phyloP scores from a whole-genome alignment of 2,113 vertebrate genomes.

The Vanacampus margaritifer region DNA sequence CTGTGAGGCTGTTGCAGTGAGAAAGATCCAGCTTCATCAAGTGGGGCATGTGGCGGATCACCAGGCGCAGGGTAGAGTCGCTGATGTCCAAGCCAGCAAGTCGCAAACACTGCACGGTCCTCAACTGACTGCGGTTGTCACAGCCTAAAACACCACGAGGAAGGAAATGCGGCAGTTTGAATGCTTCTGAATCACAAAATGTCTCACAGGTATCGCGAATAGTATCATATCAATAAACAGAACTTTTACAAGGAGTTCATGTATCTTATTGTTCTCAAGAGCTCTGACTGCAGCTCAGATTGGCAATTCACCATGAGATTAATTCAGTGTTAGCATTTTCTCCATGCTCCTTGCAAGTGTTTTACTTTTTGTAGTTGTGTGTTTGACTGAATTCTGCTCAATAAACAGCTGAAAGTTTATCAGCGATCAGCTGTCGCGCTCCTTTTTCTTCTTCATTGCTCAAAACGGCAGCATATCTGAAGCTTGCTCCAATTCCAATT shows the following conservation, averaged over 20 bases:
- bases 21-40: conserved; percentile 93
- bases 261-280: neutral
- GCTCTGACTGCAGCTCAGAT: neutral
- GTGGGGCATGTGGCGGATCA: conserved; percentile 96
- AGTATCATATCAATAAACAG: too few relatives aligned
- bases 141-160: conserved; percentile 73
- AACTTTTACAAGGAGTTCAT: neutral
- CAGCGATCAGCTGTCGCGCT: neutral
- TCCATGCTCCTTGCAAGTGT: neutral
- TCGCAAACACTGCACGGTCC: conserved; percentile 90
- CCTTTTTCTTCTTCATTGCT: neutral
- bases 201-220: neutral
- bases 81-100: conserved; percentile 93
- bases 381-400: neutral
- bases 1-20: conserved; percentile 90
- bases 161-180: neutral
- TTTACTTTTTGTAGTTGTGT: neutral
- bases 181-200: neutral
- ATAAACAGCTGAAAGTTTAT: neutral
- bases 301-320: too few relatives aligned
- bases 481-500: neutral
- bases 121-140: conserved; percentile 94
- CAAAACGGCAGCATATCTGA: neutral
- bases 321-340: neutral
- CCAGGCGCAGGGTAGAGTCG: conserved; percentile 88